Conservation (phyloP, 92 coral and sea anemone genomes). For the Metridium senile region DNA sequence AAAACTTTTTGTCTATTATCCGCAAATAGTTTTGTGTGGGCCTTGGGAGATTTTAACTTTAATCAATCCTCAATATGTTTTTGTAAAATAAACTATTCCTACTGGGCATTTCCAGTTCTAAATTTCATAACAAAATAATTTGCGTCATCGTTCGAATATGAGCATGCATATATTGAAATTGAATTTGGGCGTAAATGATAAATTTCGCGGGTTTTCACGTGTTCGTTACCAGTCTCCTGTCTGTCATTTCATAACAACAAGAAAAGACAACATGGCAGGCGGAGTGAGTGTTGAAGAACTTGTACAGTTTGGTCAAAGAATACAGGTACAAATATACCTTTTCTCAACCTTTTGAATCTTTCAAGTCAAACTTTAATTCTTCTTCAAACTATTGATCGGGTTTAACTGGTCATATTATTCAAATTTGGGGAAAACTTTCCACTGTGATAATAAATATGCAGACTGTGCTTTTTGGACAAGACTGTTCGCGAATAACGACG, state of each 20-base stretch:
- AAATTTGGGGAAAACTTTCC: no score
- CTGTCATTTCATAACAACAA: conserved; percentile 18
- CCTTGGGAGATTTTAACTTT: no score
- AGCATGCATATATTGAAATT: background rate
- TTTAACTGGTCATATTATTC: no score
- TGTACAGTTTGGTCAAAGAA: conserved; percentile 53
- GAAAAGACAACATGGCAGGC: conserved; percentile 41
- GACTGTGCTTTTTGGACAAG: no score
- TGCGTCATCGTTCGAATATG: background rate
- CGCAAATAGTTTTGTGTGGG: no score
- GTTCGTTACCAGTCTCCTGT: conserved; percentile 15
- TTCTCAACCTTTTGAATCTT: background rate
- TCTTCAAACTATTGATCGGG: background rate
- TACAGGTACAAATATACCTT: conserved; percentile 47
- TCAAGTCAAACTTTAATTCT: background rate
- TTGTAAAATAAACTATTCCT: no score
- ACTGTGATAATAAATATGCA: no score
- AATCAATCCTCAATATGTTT: no score
- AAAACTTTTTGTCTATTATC: no score
- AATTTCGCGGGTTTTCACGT: conserved; percentile 10
- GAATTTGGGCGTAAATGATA: background rate
- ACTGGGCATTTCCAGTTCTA: no score
- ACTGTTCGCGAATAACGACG: no score
- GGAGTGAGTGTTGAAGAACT: conserved; percentile 63
- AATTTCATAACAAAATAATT: no score